phyloP scores from a whole-genome alignment of 2,113 vertebrate species.

The Coturnix japonica region DNA sequence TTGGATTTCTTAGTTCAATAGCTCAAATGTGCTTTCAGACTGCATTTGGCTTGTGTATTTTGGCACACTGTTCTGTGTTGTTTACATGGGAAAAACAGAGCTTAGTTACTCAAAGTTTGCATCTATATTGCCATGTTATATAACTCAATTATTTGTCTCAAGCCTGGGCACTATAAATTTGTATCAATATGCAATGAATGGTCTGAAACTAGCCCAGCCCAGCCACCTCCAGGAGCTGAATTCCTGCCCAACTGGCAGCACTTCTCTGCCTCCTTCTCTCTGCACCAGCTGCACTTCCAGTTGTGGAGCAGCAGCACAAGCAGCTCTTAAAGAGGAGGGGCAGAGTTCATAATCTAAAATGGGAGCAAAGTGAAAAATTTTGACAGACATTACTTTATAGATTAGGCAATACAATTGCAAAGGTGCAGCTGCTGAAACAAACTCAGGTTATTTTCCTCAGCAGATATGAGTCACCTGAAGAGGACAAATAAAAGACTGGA shows the following conservation, averaged over 20 bases:
- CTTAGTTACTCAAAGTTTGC: background rate
- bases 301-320: background rate
- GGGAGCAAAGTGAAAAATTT: background rate
- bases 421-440: conserved; percentile 22
- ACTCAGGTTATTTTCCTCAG: conserved; percentile 12
- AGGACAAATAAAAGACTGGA: conserved; percentile 19
- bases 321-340: background rate
- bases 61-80: background rate
- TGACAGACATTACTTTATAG: background rate
- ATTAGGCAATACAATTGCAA: background rate
- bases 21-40: background rate
- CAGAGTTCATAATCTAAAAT: background rate
- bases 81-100: background rate
- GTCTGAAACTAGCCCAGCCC: background rate
- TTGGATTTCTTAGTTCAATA: background rate
- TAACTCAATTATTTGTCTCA: background rate
- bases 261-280: background rate
- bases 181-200: background rate
- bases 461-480: conserved; percentile 32
- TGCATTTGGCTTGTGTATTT: background rate
- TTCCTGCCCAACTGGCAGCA: background rate
- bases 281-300: background rate
- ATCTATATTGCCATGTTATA: background rate
- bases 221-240: background rate
- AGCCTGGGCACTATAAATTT: background rate